Conservation (phyloP, 2,113 vertebrate species). For the Ptychochromis oligacanthus region DNA sequence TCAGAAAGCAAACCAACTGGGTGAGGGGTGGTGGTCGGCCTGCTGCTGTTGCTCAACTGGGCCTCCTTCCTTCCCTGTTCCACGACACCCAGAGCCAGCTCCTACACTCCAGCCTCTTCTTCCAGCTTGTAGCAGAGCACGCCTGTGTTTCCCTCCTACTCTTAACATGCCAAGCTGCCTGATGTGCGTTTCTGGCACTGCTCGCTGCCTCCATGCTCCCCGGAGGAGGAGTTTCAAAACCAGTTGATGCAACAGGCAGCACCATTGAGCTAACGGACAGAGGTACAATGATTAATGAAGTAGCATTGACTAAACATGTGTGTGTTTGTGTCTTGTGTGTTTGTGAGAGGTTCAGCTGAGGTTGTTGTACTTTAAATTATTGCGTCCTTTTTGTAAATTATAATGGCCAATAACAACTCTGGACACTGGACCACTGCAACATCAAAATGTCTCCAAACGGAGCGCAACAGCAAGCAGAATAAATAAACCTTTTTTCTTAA, state of each 20-base stretch:
- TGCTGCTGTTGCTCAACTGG: conserved; percentile 46
- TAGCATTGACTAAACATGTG: background rate
- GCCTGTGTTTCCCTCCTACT: background rate
- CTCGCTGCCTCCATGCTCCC: background rate
- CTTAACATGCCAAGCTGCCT: background rate
- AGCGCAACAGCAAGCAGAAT: background rate
- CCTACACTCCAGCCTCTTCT: background rate
- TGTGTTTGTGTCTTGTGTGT: background rate
- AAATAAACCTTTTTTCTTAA: background rate
- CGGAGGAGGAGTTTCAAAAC: conserved; percentile 48
- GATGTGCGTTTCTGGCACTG: background rate
- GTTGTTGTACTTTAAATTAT: background rate
- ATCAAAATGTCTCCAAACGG: background rate
- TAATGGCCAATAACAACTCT: background rate
- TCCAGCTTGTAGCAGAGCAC: background rate
- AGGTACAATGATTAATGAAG: conserved; percentile 16
- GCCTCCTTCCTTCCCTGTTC: background rate
- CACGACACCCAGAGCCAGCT: background rate
- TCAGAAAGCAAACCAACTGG: conserved; percentile 45
- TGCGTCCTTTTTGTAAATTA: background rate
- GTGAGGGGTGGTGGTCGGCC: conserved; percentile 44
- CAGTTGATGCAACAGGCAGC: conserved; percentile 40
- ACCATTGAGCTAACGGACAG: background rate
- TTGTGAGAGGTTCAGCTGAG: conserved; percentile 3
- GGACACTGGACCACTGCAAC: background rate